phyloP scores from a whole-genome alignment of 2,797 vertebrate species.

The Anabas testudineus region DNA sequence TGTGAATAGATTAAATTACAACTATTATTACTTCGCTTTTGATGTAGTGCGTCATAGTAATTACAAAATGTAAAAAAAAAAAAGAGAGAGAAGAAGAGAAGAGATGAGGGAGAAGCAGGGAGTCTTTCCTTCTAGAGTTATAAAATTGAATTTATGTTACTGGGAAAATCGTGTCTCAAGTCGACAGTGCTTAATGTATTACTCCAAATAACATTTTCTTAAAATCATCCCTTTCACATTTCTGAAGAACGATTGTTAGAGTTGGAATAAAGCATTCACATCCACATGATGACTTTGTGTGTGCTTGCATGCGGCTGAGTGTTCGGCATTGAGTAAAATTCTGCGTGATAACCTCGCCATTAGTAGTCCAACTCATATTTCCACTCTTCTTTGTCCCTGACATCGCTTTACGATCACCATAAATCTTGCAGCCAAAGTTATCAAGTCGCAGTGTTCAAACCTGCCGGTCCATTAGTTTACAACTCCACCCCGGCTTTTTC shows the following conservation, averaged over 20 bases:
- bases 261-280: slow-evolving; percentile 86
- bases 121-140: slow-evolving; percentile 89
- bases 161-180: slow-evolving; percentile 86
- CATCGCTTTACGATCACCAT: slow-evolving; percentile 81
- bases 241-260: slow-evolving; percentile 87
- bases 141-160: slow-evolving; percentile 92
- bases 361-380: slow-evolving; percentile 75
- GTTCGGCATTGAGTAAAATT: slow-evolving; percentile 45
- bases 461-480: slow-evolving; percentile 86
- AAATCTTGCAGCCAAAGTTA: slow-evolving; percentile 84
- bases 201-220: slow-evolving; percentile 90
- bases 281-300: slow-evolving; percentile 79
- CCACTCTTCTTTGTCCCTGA: slow-evolving; percentile 82
- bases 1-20: slow-evolving; percentile 99
- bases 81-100: slow-evolving; percentile 31
- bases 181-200: slow-evolving; percentile 88
- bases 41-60: slow-evolving; percentile 97
- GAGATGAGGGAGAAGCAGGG: slow-evolving; percentile 76
- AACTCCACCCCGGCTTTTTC: slow-evolving; percentile 76
- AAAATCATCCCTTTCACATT: slow-evolving; percentile 88
- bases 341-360: slow-evolving; percentile 76
- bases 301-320: slow-evolving; percentile 53
- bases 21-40: slow-evolving; percentile 98
- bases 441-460: slow-evolving; percentile 79
- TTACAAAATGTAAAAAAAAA: slow-evolving; percentile 91